A percentile compares a stretch with the other conserved stretches of the same genome.
Evolutionary conservation across 2,888 invertebrate genomes (phyloP).

Genomic region (Eudemis profundana): DNA sequence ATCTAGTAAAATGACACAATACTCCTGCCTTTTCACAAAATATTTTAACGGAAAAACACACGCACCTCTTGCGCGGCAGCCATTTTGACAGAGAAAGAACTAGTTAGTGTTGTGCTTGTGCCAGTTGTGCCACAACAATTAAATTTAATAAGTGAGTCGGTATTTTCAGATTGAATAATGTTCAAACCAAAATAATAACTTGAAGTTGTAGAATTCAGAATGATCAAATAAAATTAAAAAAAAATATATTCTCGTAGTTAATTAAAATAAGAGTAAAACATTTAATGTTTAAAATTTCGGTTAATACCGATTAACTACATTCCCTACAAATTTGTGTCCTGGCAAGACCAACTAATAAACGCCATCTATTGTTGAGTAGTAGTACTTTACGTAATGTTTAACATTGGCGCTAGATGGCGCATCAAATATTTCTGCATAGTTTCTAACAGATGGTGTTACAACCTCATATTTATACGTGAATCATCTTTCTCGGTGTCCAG

Average conservation of each 20-base stretch:
- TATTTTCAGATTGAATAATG: neutral
- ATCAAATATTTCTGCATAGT: constrained; percentile 5
- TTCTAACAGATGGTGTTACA: constrained; percentile 50
- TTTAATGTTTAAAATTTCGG: neutral
- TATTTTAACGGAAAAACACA: constrained; percentile 56
- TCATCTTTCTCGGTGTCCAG: constrained; percentile 45
- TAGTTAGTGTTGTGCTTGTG: constrained; percentile 49
- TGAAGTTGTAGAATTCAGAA: no score
- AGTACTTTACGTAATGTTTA: constrained; percentile 17
- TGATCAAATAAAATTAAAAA: neutral
- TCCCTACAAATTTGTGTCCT: neutral
- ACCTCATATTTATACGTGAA: constrained; percentile 23
- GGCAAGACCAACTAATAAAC: constrained; percentile 9
- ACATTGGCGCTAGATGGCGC: constrained; percentile 55
- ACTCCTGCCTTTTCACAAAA: constrained; percentile 48
- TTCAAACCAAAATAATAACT: no score
- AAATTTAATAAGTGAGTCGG: neutral
- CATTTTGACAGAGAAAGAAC: constrained; percentile 83
- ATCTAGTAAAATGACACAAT: constrained; percentile 46
- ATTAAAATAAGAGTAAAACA: neutral
- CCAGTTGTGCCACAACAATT: neutral
- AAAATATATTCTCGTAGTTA: no score
- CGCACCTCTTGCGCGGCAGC: constrained; percentile 83
- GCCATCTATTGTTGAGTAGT: constrained; percentile 56
- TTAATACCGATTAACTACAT: neutral